These are phyloP conservation scores for Onthophagus sagittarius DNA, from an alignment of 2,888 invertebrate species.

Conservation along the genomic window DNA sequence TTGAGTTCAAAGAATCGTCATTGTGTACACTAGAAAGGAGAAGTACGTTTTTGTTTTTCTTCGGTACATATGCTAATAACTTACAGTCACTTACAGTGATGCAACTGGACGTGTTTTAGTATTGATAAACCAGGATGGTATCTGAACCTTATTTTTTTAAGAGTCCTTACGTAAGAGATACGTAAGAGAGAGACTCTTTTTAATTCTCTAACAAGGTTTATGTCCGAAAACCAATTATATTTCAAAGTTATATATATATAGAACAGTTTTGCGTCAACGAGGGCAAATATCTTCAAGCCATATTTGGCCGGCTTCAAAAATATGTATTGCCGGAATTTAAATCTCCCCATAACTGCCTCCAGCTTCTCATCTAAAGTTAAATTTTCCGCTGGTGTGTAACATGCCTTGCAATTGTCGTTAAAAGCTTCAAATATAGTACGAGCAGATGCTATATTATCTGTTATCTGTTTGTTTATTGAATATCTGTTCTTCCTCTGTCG, in stretches of 20 bases:
- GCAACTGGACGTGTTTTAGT: neutral
- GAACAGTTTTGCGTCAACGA: conserved; percentile 15
- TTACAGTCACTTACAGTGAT: neutral
- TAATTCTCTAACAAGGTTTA: conserved; percentile 21
- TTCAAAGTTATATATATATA: conserved; percentile 25
- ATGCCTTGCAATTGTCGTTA: conserved; percentile 27
- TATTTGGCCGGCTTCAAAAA: conserved; percentile 34
- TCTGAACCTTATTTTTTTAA: neutral
- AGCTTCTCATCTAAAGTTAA: conserved; percentile 33
- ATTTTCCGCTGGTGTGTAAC: conserved; percentile 27
- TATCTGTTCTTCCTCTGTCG: neutral
- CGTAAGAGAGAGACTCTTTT: conserved; percentile 8
- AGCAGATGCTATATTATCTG: conserved; percentile 16
- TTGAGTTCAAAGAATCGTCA: neutral
- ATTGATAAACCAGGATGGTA: conserved; percentile 1
- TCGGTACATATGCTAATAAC: neutral
- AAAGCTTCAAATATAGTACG: conserved; percentile 28
- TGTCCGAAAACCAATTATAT: conserved; percentile 26
- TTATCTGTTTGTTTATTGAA: too few species aligned
- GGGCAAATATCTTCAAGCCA: conserved; percentile 29
- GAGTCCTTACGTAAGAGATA: neutral
- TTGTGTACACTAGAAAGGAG: neutral
- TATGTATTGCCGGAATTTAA: conserved; percentile 26
- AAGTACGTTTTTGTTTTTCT: conserved; percentile 4
- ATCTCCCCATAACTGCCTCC: conserved; percentile 27